Base-by-base conservation (phyloP, 2,113 vertebrate species). In the Mesocricetus auratus region DNA sequence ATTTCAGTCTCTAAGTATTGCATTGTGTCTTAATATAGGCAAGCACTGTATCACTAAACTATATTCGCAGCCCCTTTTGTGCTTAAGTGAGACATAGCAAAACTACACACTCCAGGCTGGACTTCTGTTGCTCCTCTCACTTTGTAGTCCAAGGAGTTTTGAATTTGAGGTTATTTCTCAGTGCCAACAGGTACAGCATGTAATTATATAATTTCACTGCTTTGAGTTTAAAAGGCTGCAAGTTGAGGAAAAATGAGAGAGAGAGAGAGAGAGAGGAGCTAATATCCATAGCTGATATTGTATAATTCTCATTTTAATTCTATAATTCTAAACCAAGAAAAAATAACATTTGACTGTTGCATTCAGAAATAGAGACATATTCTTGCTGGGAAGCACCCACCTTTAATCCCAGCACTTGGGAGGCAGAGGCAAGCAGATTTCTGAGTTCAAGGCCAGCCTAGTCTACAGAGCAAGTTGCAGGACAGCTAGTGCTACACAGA, bases 361-460 rank as follows among this genome's bases (percentile, higher is more conserved):
- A 95, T 56, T 96, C 92, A 93, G 95, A 97, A 85, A 17, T 33
- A 96, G 89, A 83, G 58, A 73, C 89, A 53, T 64, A 90, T n/a
- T n/a, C n/a, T n/a, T 5, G n/a, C 22, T 83, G 31, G 13, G 8
- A 2, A 29, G 24, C 12, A 15, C 36, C 42, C 1, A 16, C 7
- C 81, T 62, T 82, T 62, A 60, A 29, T 29, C 2, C n/a, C n/a
- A 62, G n/a, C 22, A 83, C n/a, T 26, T 13, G 15, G n/a, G 15
- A 42, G n/a, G n/a, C n/a, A 62, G 47, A 83, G n/a, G 12, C n/a
- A 29, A n/a, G 22, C 13, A 56, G 24, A 42, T 83, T 1, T 83
- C 24, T 62, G 56, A 42, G 56, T 83, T 83, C n/a, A 62, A 62
- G 24, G 22, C 22, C 3, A 62, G 13, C 56, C n/a, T 83, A 24